Evolutionary conservation across 2,113 vertebrate species (phyloP), one percentile per base, ranked within the genome.

Genomic region (Hypomesus transpacificus): DNA sequence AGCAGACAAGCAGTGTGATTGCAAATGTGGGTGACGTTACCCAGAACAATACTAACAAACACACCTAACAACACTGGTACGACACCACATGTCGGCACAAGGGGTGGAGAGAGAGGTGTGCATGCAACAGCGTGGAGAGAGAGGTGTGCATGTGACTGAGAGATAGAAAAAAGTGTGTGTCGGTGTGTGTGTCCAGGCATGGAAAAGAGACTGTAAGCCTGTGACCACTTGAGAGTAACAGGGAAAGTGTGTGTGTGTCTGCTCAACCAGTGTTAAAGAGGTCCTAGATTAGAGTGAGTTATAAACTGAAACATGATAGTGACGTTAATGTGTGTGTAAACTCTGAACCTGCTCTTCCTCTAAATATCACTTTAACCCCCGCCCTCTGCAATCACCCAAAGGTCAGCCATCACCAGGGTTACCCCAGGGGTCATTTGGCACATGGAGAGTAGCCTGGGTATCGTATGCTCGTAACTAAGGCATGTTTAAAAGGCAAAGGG

Each of bases 331-430:
- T 63, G 52, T 73, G 70, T 75, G 60, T 73, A 73, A 75, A 78
- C 73, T 50, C 54, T 71, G 28, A n/a, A 26, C 66, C 21, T 57
- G 39, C 66, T 66, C 18, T 54, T 20, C n/a, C 39, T 26, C 67
- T 52, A 51, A 73, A 71, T 61, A 53, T 52, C 21, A 22, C 46
- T 61, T 65, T 18, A 68, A 22, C 53, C 24, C 9, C 66, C 69
- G 53, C 56, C 61, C 60, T 50, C 60, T 69, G 71, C 73, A 63
- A 80, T 57, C 66, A 59, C 71, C 24, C 69, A 53, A n/a, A 78
- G 75, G 77, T 82, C 79, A 66, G 34, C 71, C 14, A 71, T 83
- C 72, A 53, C 66, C 68, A 67, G 54, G 74, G 80, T 81, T 78
- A 81, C 78, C 1, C 13, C 26, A 71, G 2, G 74, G 85, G 80